Evolutionary conservation across 2,888 invertebrate genomes (phyloP), one percentile per base, ranked within the genome.

Genomic region (Agrypnus murinus): DNA sequence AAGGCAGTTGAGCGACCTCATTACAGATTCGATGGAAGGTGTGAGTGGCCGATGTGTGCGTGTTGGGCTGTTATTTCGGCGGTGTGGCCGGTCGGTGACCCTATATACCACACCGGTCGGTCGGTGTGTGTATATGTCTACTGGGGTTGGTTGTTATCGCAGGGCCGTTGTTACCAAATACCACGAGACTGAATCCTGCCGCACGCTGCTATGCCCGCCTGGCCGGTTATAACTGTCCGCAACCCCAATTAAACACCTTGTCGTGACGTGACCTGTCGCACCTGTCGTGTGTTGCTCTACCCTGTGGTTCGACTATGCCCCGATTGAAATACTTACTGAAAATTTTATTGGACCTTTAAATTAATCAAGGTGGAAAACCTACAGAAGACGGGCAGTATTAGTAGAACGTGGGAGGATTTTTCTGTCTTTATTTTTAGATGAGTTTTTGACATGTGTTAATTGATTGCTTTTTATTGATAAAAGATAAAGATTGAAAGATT

Each of bases 31-130:
- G 75, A 71, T 75, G 74, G 64, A 76, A 77, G 76, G 75, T 77
- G 71, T 74, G 74, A 76, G 75, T 72, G 73, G 73, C 74, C 75
- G 67, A 59, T 55, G 63, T 55, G 75, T 78, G 79, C 79, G 80
- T 79, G 79, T 76, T 76, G 76, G 75, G 77, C 74, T 77, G 79
- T 80, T 79, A 81, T 82, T 83, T 83, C 80, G 82, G 80, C 80
- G 74, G 79, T 81, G 75, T 81, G 82, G 79, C 82, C 83, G 84
- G 83, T 84, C 83, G 79, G 77, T 79, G 82, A 84, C 82, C 78
- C 73, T 57, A 31, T 34, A n/a, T n/a, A n/a, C n/a, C n/a, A n/a
- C n/a, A 40, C 17, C 57, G 59, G 59, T n/a, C n/a, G n/a, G n/a
- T n/a, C n/a, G n/a, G n/a, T n/a, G n/a, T n/a, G n/a, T n/a, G n/a